These are phyloP conservation scores for Caenorhabditis inopinata DNA, from an alignment of 1,140 invertebrate species.

Conservation along the genomic window DNA sequence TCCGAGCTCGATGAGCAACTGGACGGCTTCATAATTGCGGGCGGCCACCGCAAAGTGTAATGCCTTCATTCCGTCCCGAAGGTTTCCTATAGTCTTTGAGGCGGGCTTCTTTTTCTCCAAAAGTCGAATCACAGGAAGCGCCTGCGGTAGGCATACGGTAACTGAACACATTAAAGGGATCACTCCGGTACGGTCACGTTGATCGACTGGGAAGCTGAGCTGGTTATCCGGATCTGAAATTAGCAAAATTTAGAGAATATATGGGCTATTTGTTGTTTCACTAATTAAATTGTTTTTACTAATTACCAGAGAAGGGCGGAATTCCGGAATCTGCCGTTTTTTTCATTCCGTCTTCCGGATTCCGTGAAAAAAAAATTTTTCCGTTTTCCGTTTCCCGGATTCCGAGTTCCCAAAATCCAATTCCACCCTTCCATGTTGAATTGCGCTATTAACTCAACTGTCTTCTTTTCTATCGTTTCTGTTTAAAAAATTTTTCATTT, in stretches of 20 bases:
- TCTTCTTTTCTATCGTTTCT: too few species aligned
- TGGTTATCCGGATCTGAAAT: background rate
- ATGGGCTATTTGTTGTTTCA: too few species aligned
- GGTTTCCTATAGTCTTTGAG: background rate
- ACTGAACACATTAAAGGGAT: slow-evolving; percentile 45
- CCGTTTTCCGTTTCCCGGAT: too few species aligned
- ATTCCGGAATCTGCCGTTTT: too few species aligned
- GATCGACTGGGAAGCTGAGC: background rate
- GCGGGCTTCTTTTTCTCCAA: slow-evolving; percentile 5
- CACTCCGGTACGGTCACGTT: slow-evolving; percentile 16
- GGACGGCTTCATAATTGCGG: background rate
- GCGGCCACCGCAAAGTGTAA: slow-evolving; percentile 44
- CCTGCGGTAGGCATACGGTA: slow-evolving; percentile 27
- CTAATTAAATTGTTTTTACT: too few species aligned
- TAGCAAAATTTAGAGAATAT: background rate
- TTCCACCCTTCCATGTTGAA: too few species aligned
- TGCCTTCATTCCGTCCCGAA: slow-evolving; percentile 36
- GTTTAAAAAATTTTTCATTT: too few species aligned
- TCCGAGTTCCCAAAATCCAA: too few species aligned
- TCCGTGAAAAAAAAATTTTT: too few species aligned
- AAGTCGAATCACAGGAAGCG: background rate
- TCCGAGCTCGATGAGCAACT: background rate
- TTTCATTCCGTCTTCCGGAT: too few species aligned
- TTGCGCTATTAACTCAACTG: too few species aligned
- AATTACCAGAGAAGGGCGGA: too few species aligned